Evolutionary conservation across 2,797 vertebrate species (phyloP).

Genomic region (Australoheros facetus): DNA sequence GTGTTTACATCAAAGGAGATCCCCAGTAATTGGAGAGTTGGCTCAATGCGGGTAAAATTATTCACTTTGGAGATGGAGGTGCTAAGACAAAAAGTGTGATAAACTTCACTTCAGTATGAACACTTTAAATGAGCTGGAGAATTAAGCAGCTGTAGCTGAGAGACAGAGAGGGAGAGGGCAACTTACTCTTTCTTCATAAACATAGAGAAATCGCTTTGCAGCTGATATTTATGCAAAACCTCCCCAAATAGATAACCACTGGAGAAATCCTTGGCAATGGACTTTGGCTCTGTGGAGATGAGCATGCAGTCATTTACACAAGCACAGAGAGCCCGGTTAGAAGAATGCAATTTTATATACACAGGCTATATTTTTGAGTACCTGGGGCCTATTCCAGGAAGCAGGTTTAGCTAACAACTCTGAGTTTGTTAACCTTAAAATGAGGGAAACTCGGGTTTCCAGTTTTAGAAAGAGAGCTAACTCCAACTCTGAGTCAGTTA

Average conservation of each 20-base stretch:
- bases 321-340: background rate
- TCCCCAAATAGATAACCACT: constrained; percentile 93
- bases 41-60: constrained; percentile 91
- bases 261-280: constrained; percentile 87
- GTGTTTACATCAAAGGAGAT: constrained; percentile 85
- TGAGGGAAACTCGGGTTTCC: no score
- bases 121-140: background rate
- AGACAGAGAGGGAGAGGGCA: background rate
- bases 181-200: constrained; percentile 91
- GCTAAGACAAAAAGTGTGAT: constrained; percentile 51
- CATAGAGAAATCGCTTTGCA: constrained; percentile 89
- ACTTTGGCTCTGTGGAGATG: constrained; percentile 81
- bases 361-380: background rate
- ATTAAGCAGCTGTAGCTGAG: background rate
- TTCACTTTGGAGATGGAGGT: constrained; percentile 84
- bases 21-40: constrained; percentile 87
- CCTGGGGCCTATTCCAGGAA: background rate
- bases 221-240: constrained; percentile 88
- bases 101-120: background rate
- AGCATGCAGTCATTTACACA: background rate
- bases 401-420: no score
- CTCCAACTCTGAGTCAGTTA: no score
- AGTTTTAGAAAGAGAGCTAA: no score
- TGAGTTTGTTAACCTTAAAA: no score
- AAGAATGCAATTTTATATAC: no score